These are phyloP conservation scores for Synodontis membranacea DNA, from an alignment of 2,113 vertebrate genomes.

Conservation along the genomic window DNA sequence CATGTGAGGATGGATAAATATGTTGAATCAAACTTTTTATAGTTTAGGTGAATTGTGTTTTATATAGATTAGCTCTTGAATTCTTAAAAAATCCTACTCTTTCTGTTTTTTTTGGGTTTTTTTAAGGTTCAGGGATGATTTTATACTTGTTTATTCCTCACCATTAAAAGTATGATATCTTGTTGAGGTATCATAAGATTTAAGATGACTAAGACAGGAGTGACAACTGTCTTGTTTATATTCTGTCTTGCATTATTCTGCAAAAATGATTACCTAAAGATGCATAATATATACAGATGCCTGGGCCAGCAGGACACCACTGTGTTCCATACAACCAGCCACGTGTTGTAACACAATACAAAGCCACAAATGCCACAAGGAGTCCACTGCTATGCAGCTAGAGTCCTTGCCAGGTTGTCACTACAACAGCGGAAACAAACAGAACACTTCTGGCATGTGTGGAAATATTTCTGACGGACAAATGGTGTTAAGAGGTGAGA, in stretches of 20 bases:
- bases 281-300: neutral
- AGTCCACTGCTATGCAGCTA: slow-evolving; percentile 12
- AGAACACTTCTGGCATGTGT: slow-evolving; percentile 52
- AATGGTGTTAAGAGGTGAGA: slow-evolving; percentile 2
- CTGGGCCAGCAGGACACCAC: slow-evolving; percentile 9
- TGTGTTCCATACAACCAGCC: slow-evolving; percentile 6
- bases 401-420: slow-evolving; percentile 36
- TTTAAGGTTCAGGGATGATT: neutral
- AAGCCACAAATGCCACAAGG: slow-evolving; percentile 40
- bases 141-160: neutral
- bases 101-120: neutral
- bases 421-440: slow-evolving; percentile 46
- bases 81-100: neutral
- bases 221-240: neutral
- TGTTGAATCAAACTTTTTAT: too few species aligned
- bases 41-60: neutral
- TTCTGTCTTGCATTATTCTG: too few species aligned
- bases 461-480: slow-evolving; percentile 26
- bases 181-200: neutral
- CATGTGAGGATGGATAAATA: too few species aligned
- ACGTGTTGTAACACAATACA: slow-evolving; percentile 49
- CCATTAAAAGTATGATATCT: neutral
- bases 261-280: neutral
- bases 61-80: neutral
- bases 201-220: neutral